These are phyloP conservation scores for Athrips mouffetella DNA, from an alignment of 2,888 invertebrate species.

Conservation along the genomic window DNA sequence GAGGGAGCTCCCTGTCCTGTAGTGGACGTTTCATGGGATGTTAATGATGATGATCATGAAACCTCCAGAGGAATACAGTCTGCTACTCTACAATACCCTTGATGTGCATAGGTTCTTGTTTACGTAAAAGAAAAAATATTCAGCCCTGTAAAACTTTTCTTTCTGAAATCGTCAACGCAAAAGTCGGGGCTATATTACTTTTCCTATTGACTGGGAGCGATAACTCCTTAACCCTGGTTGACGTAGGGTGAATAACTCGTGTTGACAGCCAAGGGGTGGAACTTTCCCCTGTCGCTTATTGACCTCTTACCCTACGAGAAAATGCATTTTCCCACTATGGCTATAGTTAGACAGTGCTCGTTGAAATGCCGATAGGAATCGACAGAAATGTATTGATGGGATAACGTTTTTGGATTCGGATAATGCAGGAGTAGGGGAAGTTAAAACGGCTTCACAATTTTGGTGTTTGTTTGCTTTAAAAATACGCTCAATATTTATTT, in stretches of 20 bases:
- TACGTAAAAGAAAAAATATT: not conserved
- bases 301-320: conserved; percentile 56
- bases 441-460: not conserved
- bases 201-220: conserved; percentile 53
- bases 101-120: too few species aligned
- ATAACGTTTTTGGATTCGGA: not conserved
- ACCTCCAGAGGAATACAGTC: too few species aligned
- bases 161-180: conserved; percentile 32
- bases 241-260: conserved; percentile 63
- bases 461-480: not conserved
- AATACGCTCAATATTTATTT: too few species aligned
- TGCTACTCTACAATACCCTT: too few species aligned
- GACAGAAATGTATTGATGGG: conserved; percentile 2
- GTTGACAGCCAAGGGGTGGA: conserved; percentile 61
- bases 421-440: not conserved
- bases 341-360: not conserved
- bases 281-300: conserved; percentile 60
- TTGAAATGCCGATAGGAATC: not conserved
- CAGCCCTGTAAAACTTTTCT: not conserved
- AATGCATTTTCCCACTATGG: conserved; percentile 47
- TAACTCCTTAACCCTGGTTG: conserved; percentile 65
- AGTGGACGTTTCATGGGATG: too few species aligned
- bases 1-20: too few species aligned
- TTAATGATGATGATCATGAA: too few species aligned
- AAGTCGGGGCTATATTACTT: conserved; percentile 53